Conservation (phyloP, 1,140 invertebrate species). For the Zeugodacus cucurbitae region DNA sequence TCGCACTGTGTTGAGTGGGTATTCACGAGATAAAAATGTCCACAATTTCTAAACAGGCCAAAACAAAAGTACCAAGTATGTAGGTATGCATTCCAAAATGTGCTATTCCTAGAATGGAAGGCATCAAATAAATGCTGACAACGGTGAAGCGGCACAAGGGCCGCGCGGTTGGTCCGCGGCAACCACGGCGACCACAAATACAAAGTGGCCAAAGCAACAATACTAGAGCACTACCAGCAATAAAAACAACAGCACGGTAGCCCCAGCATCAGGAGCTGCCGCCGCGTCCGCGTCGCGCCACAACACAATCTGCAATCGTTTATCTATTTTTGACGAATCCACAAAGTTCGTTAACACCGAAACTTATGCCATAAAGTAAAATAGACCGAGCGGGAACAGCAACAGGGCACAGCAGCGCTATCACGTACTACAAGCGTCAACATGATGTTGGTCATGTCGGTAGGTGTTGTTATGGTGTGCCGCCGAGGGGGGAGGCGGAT, state of each 20-base stretch:
- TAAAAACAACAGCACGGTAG: background rate
- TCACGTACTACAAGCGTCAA: background rate
- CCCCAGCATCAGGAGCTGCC: background rate
- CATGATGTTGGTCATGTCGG: background rate
- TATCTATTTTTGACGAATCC: conserved; percentile 43
- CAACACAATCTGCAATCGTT: conserved; percentile 28
- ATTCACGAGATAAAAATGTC: background rate
- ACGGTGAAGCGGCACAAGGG: background rate
- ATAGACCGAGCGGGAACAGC: conserved; percentile 10
- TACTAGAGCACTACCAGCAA: background rate
- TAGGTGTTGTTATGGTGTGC: background rate
- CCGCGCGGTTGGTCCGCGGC: background rate
- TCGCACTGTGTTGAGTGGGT: background rate
- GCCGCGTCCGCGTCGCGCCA: background rate
- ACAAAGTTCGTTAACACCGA: conserved; percentile 42
- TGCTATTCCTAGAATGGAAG: background rate
- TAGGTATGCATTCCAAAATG: background rate
- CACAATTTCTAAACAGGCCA: background rate
- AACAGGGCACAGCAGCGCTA: background rate
- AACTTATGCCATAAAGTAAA: conserved; percentile 24
- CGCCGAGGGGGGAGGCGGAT: too few species aligned
- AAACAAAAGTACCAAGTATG: background rate
- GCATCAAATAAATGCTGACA: conserved; percentile 29
- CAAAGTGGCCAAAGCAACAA: background rate
- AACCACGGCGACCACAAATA: background rate